phyloP scores from a whole-genome alignment of 2,888 invertebrate species.

The Ditylenchus weischeri region DNA sequence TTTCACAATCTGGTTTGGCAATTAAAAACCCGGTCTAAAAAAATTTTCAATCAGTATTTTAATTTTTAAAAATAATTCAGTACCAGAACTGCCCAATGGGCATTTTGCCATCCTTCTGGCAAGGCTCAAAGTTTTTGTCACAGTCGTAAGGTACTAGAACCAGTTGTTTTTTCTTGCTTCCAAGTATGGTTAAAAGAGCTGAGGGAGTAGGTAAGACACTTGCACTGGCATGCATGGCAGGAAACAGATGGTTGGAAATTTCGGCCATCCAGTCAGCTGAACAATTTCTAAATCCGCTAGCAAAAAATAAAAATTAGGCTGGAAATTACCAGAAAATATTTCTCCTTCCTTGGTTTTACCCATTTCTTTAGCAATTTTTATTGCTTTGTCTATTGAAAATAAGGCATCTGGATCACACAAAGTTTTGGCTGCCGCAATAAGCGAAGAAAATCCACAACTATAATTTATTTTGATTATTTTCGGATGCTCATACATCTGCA shows the following conservation, averaged over 20 bases:
- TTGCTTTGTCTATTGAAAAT: conserved; percentile 63
- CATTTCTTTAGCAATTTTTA: conserved; percentile 66
- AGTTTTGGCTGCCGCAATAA: background rate
- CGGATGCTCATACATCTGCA: background rate
- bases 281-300: conserved; percentile 9
- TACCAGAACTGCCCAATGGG: conserved; percentile 53
- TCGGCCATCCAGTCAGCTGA: conserved; percentile 37
- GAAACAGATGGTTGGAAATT: conserved; percentile 28
- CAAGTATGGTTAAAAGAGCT: conserved; percentile 15
- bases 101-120: conserved; percentile 39
- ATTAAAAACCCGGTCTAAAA: conserved; percentile 35
- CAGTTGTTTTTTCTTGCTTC: conserved; percentile 10
- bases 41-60: background rate
- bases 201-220: conserved; percentile 25
- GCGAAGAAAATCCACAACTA: conserved; percentile 7
- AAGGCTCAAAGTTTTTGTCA: conserved; percentile 51
- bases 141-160: conserved; percentile 53
- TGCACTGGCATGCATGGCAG: conserved; percentile 16
- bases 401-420: background rate
- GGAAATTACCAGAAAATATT: conserved; percentile 64
- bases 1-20: conserved; percentile 12
- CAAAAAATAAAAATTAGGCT: too few species aligned
- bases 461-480: background rate
- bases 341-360: conserved; percentile 80
- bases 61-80: conserved; percentile 15